A percentile compares a stretch with the other conserved stretches of the same genome.
phyloP scores from a whole-genome alignment of 1,140 invertebrate genomes.

The Plectrocnemia conspersa region DNA sequence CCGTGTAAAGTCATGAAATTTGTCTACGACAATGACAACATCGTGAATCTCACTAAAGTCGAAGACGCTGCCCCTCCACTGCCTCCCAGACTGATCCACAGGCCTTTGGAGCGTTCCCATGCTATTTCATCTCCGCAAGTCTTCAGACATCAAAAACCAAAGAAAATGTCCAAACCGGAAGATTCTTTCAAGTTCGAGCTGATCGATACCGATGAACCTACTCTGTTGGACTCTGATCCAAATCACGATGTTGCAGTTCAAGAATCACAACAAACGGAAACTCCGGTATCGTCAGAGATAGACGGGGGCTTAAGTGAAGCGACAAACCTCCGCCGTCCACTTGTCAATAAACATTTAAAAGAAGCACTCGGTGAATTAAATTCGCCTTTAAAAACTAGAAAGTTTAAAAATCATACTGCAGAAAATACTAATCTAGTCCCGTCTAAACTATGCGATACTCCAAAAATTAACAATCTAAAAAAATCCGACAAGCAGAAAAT shows the following conservation, averaged over 20 bases:
- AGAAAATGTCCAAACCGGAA: constrained; percentile 56
- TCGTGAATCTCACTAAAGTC: constrained; percentile 46
- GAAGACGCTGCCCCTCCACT: constrained; percentile 49
- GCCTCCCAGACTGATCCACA: constrained; percentile 52
- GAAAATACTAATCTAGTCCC: constrained; percentile 62
- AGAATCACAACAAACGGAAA: constrained; percentile 34
- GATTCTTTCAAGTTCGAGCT: constrained; percentile 74
- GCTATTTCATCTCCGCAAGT: constrained; percentile 52
- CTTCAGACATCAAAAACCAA: constrained; percentile 57
- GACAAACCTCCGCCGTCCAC: constrained; percentile 46
- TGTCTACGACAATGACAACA: constrained; percentile 51
- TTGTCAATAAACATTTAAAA: constrained; percentile 44
- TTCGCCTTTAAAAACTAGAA: constrained; percentile 50
- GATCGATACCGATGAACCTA: constrained; percentile 65
- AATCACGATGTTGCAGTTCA: constrained; percentile 13
- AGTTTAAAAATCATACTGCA: constrained; percentile 59
- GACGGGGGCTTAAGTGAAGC: constrained; percentile 55
- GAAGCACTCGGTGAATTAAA: constrained; percentile 43
- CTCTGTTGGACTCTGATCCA: background rate
- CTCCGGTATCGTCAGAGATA: constrained; percentile 56
- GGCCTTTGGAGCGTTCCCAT: constrained; percentile 59
- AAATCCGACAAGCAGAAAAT: constrained; percentile 32
- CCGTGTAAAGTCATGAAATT: constrained; percentile 54
- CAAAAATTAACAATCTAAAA: constrained; percentile 26
- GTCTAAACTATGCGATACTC: constrained; percentile 20